Evolutionary conservation across 2,888 invertebrate species (phyloP).

Genomic region (Petrolisthes manimaculis): DNA sequence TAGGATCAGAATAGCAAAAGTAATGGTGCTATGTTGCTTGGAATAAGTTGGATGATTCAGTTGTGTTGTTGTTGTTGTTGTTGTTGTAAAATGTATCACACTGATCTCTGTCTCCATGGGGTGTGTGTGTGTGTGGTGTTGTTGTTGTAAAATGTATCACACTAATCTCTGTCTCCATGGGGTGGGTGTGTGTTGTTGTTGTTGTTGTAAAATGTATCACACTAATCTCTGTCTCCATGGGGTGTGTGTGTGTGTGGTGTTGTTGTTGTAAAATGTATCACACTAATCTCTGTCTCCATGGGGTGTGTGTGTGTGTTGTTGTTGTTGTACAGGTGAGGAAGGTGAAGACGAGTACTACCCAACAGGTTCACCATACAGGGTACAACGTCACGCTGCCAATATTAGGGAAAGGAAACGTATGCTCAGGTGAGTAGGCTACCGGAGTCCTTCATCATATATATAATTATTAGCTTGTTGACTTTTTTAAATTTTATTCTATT

Average conservation of each 20-base stretch:
- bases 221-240: background rate
- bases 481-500: too few relatives aligned
- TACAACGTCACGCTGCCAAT: slow-evolving; percentile 93
- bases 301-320: background rate
- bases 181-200: too few relatives aligned
- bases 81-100: too few relatives aligned
- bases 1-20: too few relatives aligned
- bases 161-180: too few relatives aligned
- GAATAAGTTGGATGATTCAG: too few relatives aligned
- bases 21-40: too few relatives aligned
- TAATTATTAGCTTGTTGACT: too few relatives aligned
- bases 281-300: background rate
- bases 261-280: background rate
- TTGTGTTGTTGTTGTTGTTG: too few relatives aligned
- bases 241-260: background rate
- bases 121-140: too few relatives aligned
- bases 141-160: too few relatives aligned
- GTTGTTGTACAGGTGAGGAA: slow-evolving; percentile 64
- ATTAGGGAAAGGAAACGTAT: slow-evolving; percentile 97
- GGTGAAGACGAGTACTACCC: slow-evolving; percentile 69
- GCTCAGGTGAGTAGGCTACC: slow-evolving; percentile 80
- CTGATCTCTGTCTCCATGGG: too few relatives aligned
- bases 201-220: background rate
- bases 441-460: background rate
- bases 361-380: slow-evolving; percentile 82